Evolutionary conservation across 2,888 invertebrate species (phyloP).

Genomic region (Phorcus lineatus): DNA sequence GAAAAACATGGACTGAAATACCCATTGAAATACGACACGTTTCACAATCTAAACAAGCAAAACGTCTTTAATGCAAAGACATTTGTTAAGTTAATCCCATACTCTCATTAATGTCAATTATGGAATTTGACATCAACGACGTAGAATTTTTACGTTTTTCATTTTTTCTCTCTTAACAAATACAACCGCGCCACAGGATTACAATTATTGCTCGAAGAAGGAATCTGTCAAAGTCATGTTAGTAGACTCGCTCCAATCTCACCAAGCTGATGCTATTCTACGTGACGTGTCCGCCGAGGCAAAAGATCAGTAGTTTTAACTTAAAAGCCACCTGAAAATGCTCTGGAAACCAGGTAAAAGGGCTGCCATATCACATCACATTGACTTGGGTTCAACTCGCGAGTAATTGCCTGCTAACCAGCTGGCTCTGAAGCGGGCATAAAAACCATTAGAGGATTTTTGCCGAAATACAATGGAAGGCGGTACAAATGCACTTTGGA

Average conservation of each 20-base stretch:
- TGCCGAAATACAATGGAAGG: constrained; percentile 6
- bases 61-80: neutral
- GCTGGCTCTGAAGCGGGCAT: neutral
- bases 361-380: constrained; percentile 4
- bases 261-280: neutral
- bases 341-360: neutral
- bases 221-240: constrained; percentile 4
- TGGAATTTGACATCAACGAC: constrained; percentile 1
- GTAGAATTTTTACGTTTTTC: neutral
- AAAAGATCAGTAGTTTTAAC: constrained; percentile 18
- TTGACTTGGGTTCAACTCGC: neutral
- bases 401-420: neutral
- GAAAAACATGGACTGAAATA: too few species aligned
- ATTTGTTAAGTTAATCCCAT: neutral
- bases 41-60: neutral
- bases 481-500: neutral
- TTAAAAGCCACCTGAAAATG: constrained; percentile 17
- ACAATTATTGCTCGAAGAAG: neutral
- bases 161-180: neutral
- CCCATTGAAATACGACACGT: too few species aligned
- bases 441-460: neutral
- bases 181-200: neutral
- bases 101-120: neutral
- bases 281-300: constrained; percentile 6
- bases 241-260: neutral